Conservation (phyloP, 2,888 invertebrate species). For the Oscheius onirici region DNA sequence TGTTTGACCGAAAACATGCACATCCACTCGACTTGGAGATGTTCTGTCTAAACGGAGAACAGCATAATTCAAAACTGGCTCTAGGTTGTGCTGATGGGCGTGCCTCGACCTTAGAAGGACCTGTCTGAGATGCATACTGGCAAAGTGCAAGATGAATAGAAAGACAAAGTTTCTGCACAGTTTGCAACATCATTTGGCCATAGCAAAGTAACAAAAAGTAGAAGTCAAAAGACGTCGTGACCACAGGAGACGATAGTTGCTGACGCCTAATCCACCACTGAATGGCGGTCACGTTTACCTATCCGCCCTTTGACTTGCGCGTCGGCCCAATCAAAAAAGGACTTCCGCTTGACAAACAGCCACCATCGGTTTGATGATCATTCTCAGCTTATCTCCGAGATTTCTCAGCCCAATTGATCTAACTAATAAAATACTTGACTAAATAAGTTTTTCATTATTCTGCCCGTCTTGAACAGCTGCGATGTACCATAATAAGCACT, state of each 20-base stretch:
- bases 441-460: too few relatives aligned
- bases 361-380: slow-evolving; percentile 22
- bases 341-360: slow-evolving; percentile 34
- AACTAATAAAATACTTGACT: too few relatives aligned
- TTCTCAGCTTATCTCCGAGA: not conserved
- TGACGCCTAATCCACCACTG: slow-evolving; percentile 30
- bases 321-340: slow-evolving; percentile 33
- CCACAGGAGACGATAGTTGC: slow-evolving; percentile 20
- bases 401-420: too few relatives aligned
- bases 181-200: not conserved
- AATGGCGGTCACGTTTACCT: slow-evolving; percentile 33
- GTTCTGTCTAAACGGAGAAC: slow-evolving; percentile 32
- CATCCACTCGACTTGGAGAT: slow-evolving; percentile 30
- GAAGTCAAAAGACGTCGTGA: slow-evolving; percentile 19
- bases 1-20: slow-evolving; percentile 32
- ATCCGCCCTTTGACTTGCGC: slow-evolving; percentile 31
- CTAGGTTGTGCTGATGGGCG: slow-evolving; percentile 7
- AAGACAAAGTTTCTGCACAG: too few relatives aligned
- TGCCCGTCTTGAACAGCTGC: too few relatives aligned
- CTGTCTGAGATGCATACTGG: not conserved
- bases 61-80: slow-evolving; percentile 27
- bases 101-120: slow-evolving; percentile 19
- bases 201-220: slow-evolving; percentile 10
- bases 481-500: not conserved
- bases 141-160: not conserved